phyloP scores from a whole-genome alignment of 2,113 vertebrate genomes.

The Dryoscopus gambensis region DNA sequence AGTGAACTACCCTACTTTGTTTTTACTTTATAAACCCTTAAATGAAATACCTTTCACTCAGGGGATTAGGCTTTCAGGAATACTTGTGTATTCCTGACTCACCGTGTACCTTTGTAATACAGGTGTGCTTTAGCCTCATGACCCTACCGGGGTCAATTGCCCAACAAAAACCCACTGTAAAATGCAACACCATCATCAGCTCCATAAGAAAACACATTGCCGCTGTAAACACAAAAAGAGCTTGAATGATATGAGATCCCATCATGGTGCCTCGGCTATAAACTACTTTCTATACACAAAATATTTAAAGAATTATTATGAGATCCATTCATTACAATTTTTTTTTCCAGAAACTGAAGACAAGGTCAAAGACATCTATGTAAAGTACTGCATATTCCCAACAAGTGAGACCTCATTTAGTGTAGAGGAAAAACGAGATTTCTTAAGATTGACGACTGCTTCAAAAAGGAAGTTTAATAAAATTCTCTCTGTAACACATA shows the following conservation, averaged over 20 bases:
- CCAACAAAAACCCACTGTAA: neutral
- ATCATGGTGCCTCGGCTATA: neutral
- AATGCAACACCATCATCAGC: neutral
- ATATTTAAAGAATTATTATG: neutral
- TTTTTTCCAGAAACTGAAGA: neutral
- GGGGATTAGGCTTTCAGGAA: neutral
- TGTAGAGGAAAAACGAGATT: neutral
- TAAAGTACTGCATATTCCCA: neutral
- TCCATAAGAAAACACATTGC: neutral
- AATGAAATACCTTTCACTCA: neutral
- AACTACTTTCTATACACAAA: neutral
- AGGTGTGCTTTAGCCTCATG: neutral
- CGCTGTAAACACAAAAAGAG: neutral
- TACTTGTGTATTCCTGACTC: neutral
- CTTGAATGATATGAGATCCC: neutral
- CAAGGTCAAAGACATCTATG: neutral
- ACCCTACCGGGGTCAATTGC: neutral
- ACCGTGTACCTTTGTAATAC: fast-evolving
- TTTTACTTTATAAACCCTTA: neutral
- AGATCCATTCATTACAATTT: neutral
- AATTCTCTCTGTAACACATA: neutral
- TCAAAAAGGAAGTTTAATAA: neutral
- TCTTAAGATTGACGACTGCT: neutral
- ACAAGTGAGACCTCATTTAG: neutral
- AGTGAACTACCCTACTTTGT: neutral